Evolutionary conservation across 2,113 vertebrate genomes (phyloP), one percentile per base, ranked within the genome.

Genomic region (Tinamus guttatus): DNA sequence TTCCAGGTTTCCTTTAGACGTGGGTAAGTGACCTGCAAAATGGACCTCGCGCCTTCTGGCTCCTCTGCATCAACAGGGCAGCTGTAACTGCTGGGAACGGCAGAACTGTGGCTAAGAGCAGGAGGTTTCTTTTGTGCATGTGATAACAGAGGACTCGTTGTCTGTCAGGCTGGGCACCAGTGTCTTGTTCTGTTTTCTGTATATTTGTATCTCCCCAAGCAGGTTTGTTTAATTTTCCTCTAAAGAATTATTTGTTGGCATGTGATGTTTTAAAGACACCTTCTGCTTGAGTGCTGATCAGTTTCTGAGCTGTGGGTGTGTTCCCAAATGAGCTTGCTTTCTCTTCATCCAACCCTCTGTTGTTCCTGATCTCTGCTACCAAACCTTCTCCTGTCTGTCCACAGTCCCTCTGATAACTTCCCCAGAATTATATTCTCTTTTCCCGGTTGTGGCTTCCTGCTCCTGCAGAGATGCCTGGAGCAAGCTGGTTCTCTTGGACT

Each of bases 401-500:
- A 24, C 94, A 87, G 40, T 32, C 43, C 11, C 19, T 71, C 41
- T 76, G 47, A 89, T 86, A 85, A 63, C 11, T 11, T n/a, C 71
- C 19, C 25, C 40, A 32, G 75, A 73, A 45, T 89, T 69, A 51
- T 24, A 59, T 13, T 16, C 13, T 27, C 36, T 63, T 67, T 80
- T 47, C 52, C n/a, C 27, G 54, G 43, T 20, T 59, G 85, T 54
- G 65, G 14, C 49, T 75, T 54, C 71, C 38, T 58, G 36, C 52
- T 92, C 43, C 89, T 90, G 62, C 62, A 77, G 78, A 92, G 40
- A 45, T 85, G 81, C 58, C 52, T 52, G 62, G 41, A 94, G 80
- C 17, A 92, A 87, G 85, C 63, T 85, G 40, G 25, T 84, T 89
- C 74, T 73, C 56, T 67, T 87, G 84, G 54, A 71, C 70, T 89